A percentile compares a stretch with the other conserved stretches of the same genome.
Conservation (phyloP, 2,797 vertebrate genomes). For the Semaprochilodus insignis region DNA sequence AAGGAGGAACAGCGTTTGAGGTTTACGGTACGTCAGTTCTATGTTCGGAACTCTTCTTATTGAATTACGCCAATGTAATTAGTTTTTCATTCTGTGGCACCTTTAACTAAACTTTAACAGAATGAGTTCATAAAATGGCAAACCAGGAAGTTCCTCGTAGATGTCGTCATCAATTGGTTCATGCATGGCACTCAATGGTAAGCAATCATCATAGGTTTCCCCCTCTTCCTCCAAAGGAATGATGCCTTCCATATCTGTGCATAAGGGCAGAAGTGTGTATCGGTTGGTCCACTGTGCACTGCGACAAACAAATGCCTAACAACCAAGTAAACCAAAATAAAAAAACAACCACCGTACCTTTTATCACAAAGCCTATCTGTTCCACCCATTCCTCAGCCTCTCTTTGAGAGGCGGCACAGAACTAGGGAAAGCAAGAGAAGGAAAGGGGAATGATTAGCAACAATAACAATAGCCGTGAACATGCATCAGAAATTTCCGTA, state of each 20-base stretch:
- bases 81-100: too few species aligned
- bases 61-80: too few species aligned
- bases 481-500: background rate
- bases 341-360: constrained; percentile 76
- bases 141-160: constrained; percentile 96
- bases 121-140: constrained; percentile 6
- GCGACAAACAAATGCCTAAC: background rate
- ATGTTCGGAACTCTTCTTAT: too few species aligned
- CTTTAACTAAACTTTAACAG: background rate
- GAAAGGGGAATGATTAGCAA: constrained; percentile 28
- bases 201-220: constrained; percentile 86
- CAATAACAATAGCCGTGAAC: background rate
- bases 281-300: background rate
- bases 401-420: constrained; percentile 89
- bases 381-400: constrained; percentile 97
- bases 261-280: constrained; percentile 6
- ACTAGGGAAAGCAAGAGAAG: constrained; percentile 79
- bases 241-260: constrained; percentile 81
- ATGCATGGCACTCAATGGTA: constrained; percentile 26
- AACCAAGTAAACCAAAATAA: background rate
- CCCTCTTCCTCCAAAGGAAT: constrained; percentile 89
- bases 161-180: constrained; percentile 84
- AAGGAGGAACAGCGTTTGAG: too few species aligned
- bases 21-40: too few species aligned
- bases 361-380: constrained; percentile 89